These are phyloP conservation scores for Lagodon rhomboides DNA, from an alignment of 2,797 vertebrate species.

Conservation along the genomic window DNA sequence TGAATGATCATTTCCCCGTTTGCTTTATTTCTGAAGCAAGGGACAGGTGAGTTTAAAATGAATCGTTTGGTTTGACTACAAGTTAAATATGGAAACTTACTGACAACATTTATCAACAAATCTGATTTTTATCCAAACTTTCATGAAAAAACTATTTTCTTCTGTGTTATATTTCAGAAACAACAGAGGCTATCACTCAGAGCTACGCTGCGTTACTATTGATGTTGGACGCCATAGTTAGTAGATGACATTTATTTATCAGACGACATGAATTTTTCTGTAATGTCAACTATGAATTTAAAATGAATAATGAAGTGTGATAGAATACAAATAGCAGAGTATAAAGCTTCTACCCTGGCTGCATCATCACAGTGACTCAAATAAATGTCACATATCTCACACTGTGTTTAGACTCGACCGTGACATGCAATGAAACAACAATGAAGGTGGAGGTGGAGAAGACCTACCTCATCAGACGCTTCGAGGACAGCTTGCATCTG, in stretches of 20 bases:
- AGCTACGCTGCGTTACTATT: slow-evolving; percentile 67
- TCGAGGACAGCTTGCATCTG: slow-evolving; percentile 59
- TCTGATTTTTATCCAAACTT: no score
- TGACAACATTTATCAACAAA: no score
- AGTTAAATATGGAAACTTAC: no score
- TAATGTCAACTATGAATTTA: no score
- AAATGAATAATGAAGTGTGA: no score
- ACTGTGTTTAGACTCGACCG: slow-evolving; percentile 12
- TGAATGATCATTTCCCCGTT: slow-evolving; percentile 59
- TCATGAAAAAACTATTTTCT: neutral
- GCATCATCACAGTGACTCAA: neutral
- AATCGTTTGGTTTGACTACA: neutral
- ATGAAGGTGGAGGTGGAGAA: slow-evolving; percentile 66
- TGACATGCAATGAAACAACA: slow-evolving; percentile 60
- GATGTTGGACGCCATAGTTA: slow-evolving; percentile 48
- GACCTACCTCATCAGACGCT: slow-evolving; percentile 37
- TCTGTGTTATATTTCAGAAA: slow-evolving; percentile 26
- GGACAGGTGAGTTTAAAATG: slow-evolving; percentile 32
- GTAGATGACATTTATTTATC: neutral
- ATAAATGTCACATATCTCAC: neutral
- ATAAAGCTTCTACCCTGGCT: no score
- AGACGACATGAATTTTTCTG: no score
- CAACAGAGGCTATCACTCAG: slow-evolving; percentile 52
- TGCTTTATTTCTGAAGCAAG: slow-evolving; percentile 66
- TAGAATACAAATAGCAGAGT: no score